Evolutionary conservation across 2,888 invertebrate genomes (phyloP), one percentile per base, ranked within the genome.

Genomic region (Chrysotoxum bicinctum): DNA sequence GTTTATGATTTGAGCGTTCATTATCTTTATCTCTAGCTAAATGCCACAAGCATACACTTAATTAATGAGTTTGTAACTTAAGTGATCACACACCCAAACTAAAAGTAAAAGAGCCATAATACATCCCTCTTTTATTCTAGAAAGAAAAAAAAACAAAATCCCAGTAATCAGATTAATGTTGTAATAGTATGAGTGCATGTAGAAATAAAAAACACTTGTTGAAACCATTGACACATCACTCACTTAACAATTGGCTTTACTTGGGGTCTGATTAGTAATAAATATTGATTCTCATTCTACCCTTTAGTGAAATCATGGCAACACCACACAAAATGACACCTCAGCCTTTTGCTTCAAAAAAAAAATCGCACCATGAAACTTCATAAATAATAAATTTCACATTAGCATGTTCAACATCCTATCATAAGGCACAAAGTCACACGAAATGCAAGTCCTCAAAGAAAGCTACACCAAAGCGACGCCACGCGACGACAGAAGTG

Each of bases 381-480:
- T 9, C 76, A 81, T 81, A 81, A 85, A 85, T 85, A 85, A 81
- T 85, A 73, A 80, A 69, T 54, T 60, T 70, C 50, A 72, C 52
- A 69, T 70, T 69, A 69, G 50, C 54, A 62, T 74, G 58, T 69
- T 40, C 32, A 69, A 30, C 70, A 52, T 74, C 43, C 50, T 66
- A 45, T 76, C 70, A 48, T 66, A 75, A 66, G 70, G 40, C 72
- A 60, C 64, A 62, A 85, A 76, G 70, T 80, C 80, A 76, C 84
- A 72, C 72, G 68, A 16, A 75, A 85, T 85, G 66, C 66, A 70
- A 35, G 58, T 75, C 40, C 69, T 79, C 56, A 62, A 69, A 69
- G 68, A 68, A 66, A 62, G 48, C 21, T 30, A 64, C 48, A 82
- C 66, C 21, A 56, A 2, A 14, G 14, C 7, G 35, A 37, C 16